These are phyloP conservation scores for Synaphobranchus kaupii DNA, from an alignment of 2,797 vertebrate genomes.

Conservation along the genomic window DNA sequence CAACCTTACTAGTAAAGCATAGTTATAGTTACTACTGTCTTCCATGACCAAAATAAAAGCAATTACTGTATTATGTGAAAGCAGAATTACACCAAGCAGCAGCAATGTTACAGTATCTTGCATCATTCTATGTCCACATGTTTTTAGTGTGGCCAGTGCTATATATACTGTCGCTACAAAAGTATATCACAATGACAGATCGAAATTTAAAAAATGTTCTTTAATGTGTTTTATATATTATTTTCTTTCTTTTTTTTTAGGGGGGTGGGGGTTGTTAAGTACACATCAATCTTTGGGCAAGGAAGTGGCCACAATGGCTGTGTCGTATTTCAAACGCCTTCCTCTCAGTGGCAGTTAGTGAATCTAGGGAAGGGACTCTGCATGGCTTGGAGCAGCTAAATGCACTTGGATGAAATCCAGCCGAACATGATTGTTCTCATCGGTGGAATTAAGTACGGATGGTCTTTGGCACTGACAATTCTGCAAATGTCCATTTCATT, in stretches of 20 bases:
- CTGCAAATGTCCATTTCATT: conserved; percentile 17
- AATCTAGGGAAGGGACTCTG: background rate
- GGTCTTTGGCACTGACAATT: background rate
- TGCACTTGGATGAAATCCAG: background rate
- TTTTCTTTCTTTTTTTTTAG: background rate
- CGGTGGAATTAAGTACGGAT: conserved; percentile 4
- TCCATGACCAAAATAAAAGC: background rate
- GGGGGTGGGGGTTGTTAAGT: background rate
- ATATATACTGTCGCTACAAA: background rate
- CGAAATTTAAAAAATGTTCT: background rate
- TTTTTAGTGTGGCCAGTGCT: background rate
- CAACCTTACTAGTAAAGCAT: background rate
- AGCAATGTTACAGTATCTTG: background rate
- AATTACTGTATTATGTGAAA: background rate
- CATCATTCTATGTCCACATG: background rate
- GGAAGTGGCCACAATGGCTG: background rate
- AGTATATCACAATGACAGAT: background rate
- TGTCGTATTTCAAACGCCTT: background rate
- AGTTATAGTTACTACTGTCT: background rate
- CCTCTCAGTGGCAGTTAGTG: background rate
- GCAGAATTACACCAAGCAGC: background rate
- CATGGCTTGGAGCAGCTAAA: conserved; percentile 21
- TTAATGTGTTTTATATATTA: background rate
- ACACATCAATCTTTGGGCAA: background rate
- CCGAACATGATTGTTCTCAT: conserved; percentile 6